A percentile compares a stretch with the other conserved stretches of the same genome.
These are phyloP conservation scores for Nasua narica DNA, from an alignment of 2,797 vertebrate genomes.

Conservation along the genomic window DNA sequence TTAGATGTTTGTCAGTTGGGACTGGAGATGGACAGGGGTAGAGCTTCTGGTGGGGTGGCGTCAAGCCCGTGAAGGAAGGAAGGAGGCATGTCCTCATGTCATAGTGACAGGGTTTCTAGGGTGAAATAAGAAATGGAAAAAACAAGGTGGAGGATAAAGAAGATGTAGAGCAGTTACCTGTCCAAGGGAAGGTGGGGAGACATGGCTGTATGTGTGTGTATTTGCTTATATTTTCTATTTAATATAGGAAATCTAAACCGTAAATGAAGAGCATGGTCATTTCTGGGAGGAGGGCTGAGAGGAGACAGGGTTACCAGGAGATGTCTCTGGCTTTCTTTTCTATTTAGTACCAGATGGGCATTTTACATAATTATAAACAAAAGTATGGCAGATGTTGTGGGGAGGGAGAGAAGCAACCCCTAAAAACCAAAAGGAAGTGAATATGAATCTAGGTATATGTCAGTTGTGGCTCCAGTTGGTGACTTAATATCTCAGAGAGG, in stretches of 20 bases:
- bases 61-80: neutral
- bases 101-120: neutral
- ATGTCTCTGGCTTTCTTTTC: neutral
- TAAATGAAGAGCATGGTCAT: neutral
- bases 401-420: neutral
- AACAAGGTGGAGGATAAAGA: neutral
- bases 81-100: neutral
- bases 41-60: neutral
- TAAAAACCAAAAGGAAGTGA: neutral
- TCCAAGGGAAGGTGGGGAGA: neutral
- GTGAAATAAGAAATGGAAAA: neutral
- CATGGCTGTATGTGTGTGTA: neutral
- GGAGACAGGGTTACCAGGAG: neutral
- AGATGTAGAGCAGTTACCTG: neutral
- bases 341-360: neutral
- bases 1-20: neutral
- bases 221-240: neutral
- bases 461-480: neutral
- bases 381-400: neutral
- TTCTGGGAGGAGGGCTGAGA: neutral
- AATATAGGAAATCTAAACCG: neutral
- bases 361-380: slow-evolving; percentile 4
- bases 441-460: neutral
- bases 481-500: neutral
- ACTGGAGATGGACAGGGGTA: neutral